Percentiles rank a stretch among this genome's conserved stretches.
Evolutionary conservation across 2,113 vertebrate species (phyloP).

Genomic region (Psammodynastes pulverulentus): DNA sequence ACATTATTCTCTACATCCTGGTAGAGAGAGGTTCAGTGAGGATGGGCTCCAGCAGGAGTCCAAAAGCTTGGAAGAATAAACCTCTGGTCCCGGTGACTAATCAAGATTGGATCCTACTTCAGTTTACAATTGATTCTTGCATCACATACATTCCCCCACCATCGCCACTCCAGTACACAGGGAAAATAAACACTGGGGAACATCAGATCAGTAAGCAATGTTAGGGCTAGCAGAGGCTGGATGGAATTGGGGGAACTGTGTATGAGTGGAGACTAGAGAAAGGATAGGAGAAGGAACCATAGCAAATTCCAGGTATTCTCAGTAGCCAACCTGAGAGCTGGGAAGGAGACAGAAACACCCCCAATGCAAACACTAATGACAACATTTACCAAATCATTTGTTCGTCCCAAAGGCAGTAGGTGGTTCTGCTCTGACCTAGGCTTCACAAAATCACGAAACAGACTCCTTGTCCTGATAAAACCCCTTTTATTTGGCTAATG

Average conservation of each 20-base stretch:
- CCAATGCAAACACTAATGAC: background rate
- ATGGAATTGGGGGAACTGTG: background rate
- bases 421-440: no score
- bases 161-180: fast-evolving
- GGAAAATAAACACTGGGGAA: background rate
- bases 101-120: background rate
- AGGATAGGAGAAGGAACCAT: background rate
- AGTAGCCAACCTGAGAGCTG: background rate
- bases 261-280: background rate
- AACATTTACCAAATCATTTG: background rate
- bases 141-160: background rate
- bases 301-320: background rate
- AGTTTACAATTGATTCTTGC: background rate
- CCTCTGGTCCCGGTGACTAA: background rate
- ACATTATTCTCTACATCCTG: background rate
- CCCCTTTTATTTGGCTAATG: no score
- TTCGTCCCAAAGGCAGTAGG: background rate
- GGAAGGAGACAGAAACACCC: background rate
- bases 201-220: background rate
- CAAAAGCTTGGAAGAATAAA: background rate
- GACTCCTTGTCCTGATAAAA: no score
- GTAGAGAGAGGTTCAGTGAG: background rate
- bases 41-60: background rate
- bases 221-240: background rate
- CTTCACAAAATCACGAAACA: no score